Evolutionary conservation across 2,113 vertebrate species (phyloP).

Genomic region (Stomatorhinus ivindoensis): DNA sequence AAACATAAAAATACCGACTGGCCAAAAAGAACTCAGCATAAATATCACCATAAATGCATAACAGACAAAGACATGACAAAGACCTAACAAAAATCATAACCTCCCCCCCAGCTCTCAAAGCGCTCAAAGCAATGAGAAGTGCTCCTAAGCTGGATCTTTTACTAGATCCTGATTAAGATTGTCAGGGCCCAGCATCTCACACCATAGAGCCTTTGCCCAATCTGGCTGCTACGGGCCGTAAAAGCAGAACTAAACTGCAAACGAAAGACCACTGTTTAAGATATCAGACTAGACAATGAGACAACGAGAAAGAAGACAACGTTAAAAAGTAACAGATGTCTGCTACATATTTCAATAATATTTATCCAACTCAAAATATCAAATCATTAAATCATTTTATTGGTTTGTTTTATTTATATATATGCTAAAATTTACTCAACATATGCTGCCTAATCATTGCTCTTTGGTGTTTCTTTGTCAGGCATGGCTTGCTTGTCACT

Average conservation of each 20-base stretch:
- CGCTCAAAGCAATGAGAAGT: not conserved
- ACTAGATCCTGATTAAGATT: not conserved
- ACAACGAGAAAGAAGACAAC: not conserved
- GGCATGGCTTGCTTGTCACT: not conserved
- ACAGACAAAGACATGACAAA: not conserved
- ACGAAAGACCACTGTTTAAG: not conserved
- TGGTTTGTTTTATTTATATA: not conserved
- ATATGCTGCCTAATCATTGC: not conserved
- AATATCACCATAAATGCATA: not conserved
- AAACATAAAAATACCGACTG: not conserved
- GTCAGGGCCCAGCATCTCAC: not conserved
- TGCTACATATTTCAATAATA: not conserved
- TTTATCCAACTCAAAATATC: not conserved
- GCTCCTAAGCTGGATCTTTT: not conserved
- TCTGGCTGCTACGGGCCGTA: not conserved
- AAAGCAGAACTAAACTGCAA: not conserved
- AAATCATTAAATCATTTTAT: not conserved
- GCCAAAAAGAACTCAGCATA: not conserved
- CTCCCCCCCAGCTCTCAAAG: not conserved
- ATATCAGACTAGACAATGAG: not conserved
- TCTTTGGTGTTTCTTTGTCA: not conserved
- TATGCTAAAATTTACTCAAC: not conserved
- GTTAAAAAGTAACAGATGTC: not conserved
- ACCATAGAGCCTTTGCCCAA: not conserved
- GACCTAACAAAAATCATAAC: not conserved